Conservation (phyloP, 2,888 invertebrate species). For the Agrochola circellaris region DNA sequence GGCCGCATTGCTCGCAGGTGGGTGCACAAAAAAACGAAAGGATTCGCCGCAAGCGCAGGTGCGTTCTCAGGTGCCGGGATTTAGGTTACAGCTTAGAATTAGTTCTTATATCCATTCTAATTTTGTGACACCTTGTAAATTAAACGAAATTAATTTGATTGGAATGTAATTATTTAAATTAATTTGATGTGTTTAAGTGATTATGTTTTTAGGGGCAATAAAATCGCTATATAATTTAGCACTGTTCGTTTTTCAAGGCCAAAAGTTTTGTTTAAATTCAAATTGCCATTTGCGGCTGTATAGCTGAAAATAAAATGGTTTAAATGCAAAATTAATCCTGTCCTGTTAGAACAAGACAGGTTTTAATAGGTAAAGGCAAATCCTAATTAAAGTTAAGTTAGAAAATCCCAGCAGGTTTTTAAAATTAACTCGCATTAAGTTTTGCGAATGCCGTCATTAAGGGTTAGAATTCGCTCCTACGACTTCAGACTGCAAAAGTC, state of each 20-base stretch:
- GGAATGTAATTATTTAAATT: neutral
- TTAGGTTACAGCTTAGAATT: slow-evolving; percentile 80
- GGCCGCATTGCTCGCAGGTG: slow-evolving; percentile 82
- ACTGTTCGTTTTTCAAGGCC: neutral
- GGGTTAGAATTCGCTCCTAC: neutral
- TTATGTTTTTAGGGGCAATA: slow-evolving; percentile 1
- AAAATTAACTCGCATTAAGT: no score
- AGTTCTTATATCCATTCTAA: slow-evolving; percentile 62
- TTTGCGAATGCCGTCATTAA: neutral
- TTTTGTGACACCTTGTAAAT: slow-evolving; percentile 54
- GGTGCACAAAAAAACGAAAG: slow-evolving; percentile 87
- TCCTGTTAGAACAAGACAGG: neutral
- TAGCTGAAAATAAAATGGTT: neutral
- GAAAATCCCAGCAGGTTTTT: neutral
- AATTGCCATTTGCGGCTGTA: neutral
- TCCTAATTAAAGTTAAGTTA: neutral
- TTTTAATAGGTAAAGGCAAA: neutral
- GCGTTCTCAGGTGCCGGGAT: slow-evolving; percentile 82
- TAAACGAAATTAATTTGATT: slow-evolving; percentile 2
- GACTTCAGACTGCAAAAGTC: neutral
- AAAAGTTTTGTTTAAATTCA: neutral
- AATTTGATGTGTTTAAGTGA: slow-evolving; percentile 2
- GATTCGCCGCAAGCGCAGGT: slow-evolving; percentile 85
- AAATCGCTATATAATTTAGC: no score
- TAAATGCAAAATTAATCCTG: neutral